Base-by-base conservation (phyloP, 2,113 vertebrate species). In the Neolamprologus cancellatus region DNA sequence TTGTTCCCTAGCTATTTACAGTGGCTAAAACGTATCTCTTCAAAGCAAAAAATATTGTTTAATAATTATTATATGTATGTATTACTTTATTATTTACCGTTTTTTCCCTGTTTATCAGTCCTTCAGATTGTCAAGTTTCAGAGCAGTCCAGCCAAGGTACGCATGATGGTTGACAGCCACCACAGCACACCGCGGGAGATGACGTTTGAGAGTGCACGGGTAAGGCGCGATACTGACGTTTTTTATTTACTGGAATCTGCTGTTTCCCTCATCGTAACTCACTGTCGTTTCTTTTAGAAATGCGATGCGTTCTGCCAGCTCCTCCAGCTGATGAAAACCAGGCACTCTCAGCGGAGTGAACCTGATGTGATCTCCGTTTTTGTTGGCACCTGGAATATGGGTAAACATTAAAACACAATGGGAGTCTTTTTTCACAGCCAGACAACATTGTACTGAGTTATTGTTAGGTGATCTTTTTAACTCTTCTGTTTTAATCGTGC, bases 361-460 rank as follows among this genome's bases (percentile, higher is more conserved):
- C 97, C 97, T 1, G 97, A 98, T 32, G 41, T 97, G 88, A 93
- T 98, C 91, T 98, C 97, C 0, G 94, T 98, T 66, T 98, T 97
- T 9, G 86, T 97, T 0, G 97, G 97, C 88, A 97, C 96, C 0
- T 98, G 97, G 97, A 98, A 98, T 90, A 97, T 98, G 97, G 97
- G 97, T 98, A 95, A 96, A 41, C 18, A 48, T 64, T 30, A 55
- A 36, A 66, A 25, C 57, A 36, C 52, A 61, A 28, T 15, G 25
- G 64, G 54, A 3, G n/a, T 32, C 12, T 46, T 28, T 53, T 55
- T 78, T 13, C 6, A 80, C 52, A 23, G 30, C 17, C 52, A 25
- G 30, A 9, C n/a, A 41, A 48, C 25, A 79, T 15, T 61, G 30
- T n/a, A 13, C 23, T 44, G 25, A 32, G 53, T 84, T 17, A 34